Conservation (phyloP, 2,113 vertebrate genomes). For the Xyliphius kryptos region DNA sequence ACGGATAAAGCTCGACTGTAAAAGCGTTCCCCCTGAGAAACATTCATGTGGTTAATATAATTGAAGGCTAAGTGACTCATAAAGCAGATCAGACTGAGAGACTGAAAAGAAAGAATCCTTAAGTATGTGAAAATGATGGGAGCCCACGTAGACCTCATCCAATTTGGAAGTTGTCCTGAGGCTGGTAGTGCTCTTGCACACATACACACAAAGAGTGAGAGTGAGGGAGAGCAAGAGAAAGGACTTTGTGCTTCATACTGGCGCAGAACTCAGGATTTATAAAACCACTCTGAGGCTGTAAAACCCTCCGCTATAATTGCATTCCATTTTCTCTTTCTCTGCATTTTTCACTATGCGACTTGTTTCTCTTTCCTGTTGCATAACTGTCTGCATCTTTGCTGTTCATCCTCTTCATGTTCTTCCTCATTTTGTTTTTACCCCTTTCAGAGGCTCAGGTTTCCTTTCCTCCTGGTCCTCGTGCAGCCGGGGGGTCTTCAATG, state of each 20-base stretch:
- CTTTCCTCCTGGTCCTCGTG: too few relatives aligned
- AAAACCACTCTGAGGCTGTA: constrained; percentile 75
- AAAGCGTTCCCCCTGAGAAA: too few relatives aligned
- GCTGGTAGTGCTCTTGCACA: not conserved
- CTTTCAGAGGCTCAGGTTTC: not conserved
- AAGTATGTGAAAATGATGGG: not conserved
- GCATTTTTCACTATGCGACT: constrained; percentile 8
- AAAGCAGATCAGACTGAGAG: not conserved
- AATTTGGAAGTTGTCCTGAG: constrained; percentile 16
- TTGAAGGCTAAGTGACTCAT: not conserved
- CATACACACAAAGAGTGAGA: constrained; percentile 58
- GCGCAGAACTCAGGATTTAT: constrained; percentile 71
- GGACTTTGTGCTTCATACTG: constrained; percentile 74
- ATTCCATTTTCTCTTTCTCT: constrained; percentile 57
- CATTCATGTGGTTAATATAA: too few relatives aligned
- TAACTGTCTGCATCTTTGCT: constrained; percentile 46
- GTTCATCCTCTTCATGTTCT: constrained; percentile 9
- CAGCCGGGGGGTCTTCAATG: too few relatives aligned
- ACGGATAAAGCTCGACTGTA: too few relatives aligned
- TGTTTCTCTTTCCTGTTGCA: constrained; percentile 20
- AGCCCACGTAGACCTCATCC: not conserved
- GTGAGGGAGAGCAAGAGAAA: constrained; percentile 42
- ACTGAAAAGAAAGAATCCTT: not conserved
- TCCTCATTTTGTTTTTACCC: constrained; percentile 39
- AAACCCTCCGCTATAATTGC: constrained; percentile 71